Evolutionary conservation across 2,888 invertebrate genomes (phyloP), one percentile per base, ranked within the genome.

Genomic region (Cryptocephalus moraei): DNA sequence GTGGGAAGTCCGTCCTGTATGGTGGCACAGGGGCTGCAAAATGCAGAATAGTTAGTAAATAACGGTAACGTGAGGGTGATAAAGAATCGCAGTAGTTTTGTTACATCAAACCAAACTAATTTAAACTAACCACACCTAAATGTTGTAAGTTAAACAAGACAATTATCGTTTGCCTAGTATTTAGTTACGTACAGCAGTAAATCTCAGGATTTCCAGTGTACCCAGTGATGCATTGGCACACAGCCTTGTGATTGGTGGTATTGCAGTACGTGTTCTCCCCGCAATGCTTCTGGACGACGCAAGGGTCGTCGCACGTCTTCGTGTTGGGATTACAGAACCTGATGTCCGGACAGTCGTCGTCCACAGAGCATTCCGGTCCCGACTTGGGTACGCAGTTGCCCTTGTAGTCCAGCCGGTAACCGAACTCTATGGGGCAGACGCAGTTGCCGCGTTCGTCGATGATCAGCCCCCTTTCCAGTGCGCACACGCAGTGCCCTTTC

Each of bases 401-500:
- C 33, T 70, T 67, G 1, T 67, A 58, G 44, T 82, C 81, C 1
- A 84, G 66, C 14, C 74, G 73, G 60, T 84, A 85, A 41, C 84
- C 84, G 57, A 79, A 76, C 55, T 81, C 78, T 1, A 78, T 77
- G 1, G 86, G 84, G 54, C 86, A 86, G 1, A 84, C 80, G 64
- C 92, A 92, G 58, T 80, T 79, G 32, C 82, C 84, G 38, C 84
- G 78, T 49, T 86, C 86, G 51, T 87, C 87, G 32, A 85, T 79
- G 11, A 84, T 81, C 69, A 84, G 80, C 32, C 91, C 91, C 48
- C 83, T 81, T 54, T 84, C 84, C 8, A 85, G 69, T 45, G 86
- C 89, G 63, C 91, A 92, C 1, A 86, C 82, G 63, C 91, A 92
- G 40, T 84, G 83, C 1, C 89, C 90, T 38, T 81, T 78, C 45